Evolutionary conservation across 1,140 invertebrate species (phyloP).

Genomic region (Aphaenogaster ashmeadi): DNA sequence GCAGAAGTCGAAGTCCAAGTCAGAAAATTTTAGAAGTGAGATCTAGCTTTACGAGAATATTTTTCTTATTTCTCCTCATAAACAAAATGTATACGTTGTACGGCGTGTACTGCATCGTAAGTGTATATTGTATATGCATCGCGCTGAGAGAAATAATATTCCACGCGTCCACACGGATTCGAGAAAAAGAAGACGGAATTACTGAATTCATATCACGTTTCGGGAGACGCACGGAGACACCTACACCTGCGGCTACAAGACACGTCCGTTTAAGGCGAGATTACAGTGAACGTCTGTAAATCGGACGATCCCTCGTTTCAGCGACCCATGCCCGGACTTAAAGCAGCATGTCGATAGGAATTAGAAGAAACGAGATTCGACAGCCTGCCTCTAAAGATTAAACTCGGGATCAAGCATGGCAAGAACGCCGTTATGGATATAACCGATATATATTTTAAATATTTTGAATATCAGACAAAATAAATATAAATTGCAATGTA

Average conservation of each 20-base stretch:
- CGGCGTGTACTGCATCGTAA: neutral
- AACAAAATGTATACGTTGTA: neutral
- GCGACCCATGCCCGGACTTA: slow-evolving; percentile 23
- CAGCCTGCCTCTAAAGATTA: slow-evolving; percentile 1
- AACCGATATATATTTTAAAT: neutral
- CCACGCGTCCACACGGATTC: neutral
- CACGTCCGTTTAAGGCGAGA: slow-evolving; percentile 68
- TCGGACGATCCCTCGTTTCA: slow-evolving; percentile 41
- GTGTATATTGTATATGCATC: neutral
- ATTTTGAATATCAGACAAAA: neutral
- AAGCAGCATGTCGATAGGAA: slow-evolving; percentile 55
- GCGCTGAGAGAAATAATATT: slow-evolving; percentile 63
- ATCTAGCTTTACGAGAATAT: neutral
- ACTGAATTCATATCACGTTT: slow-evolving; percentile 76
- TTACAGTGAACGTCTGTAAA: slow-evolving; percentile 57
- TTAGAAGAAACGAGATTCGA: slow-evolving; percentile 38
- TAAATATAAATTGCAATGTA: neutral
- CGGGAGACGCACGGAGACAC: slow-evolving; percentile 48
- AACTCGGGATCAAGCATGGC: slow-evolving; percentile 21
- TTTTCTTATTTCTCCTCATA: neutral
- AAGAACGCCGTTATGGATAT: neutral
- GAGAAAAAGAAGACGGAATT: slow-evolving; percentile 25
- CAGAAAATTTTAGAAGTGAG: neutral
- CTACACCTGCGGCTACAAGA: slow-evolving; percentile 73
- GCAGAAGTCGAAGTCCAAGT: neutral